These are phyloP conservation scores for Reinhardtius hippoglossoides DNA, from an alignment of 2,113 vertebrate species.

Conservation along the genomic window DNA sequence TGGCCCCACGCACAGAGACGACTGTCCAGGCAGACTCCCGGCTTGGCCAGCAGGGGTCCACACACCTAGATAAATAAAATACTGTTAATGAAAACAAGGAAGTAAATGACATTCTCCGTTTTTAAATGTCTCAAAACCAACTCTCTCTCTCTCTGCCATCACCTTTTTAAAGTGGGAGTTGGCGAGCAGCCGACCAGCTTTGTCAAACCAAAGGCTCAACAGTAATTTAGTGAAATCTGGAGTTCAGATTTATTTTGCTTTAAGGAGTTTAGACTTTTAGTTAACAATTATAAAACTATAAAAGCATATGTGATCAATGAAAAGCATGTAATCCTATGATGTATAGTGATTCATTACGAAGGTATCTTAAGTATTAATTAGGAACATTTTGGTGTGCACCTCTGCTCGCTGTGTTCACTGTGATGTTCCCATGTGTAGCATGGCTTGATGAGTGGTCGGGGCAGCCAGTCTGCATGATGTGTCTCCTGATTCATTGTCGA, in stretches of 20 bases:
- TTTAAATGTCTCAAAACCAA: neutral
- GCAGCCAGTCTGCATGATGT: conserved; percentile 65
- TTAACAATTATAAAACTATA: neutral
- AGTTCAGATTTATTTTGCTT: neutral
- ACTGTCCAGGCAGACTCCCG: conserved; percentile 25
- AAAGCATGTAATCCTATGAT: neutral
- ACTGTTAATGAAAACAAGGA: neutral
- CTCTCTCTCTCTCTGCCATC: neutral
- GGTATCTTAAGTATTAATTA: neutral
- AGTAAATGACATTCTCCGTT: neutral
- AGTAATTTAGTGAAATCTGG: neutral
- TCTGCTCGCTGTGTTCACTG: conserved; percentile 70
- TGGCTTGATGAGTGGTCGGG: conserved; percentile 69
- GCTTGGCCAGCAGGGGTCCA: conserved; percentile 62
- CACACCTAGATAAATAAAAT: conserved; percentile 13
- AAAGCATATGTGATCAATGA: too few relatives aligned
- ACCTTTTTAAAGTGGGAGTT: conserved; percentile 3
- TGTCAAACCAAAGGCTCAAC: conserved; percentile 16
- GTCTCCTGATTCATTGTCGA: conserved; percentile 41
- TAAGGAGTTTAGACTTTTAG: neutral
- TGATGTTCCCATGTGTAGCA: conserved; percentile 67
- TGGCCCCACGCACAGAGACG: conserved; percentile 7
- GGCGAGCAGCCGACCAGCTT: neutral
- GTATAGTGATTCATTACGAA: neutral
- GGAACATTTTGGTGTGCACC: conserved; percentile 53